Base-by-base conservation (phyloP, 2,888 invertebrate species). In the Selenia dentaria region DNA sequence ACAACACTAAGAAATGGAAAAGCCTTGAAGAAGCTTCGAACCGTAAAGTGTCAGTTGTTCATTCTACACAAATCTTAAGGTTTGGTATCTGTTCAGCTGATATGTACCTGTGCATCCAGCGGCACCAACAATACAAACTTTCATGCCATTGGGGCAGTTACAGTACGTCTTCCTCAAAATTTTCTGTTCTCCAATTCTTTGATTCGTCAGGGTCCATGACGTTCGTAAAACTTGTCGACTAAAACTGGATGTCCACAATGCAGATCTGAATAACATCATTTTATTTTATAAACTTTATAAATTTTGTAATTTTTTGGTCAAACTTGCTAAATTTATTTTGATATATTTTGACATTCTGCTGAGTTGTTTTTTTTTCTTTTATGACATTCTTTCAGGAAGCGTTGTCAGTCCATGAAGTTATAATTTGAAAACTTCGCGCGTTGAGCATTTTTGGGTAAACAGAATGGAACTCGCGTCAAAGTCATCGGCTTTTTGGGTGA, bases 81-180 rank as follows among this genome's bases (percentile, higher is more conserved):
- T n/a, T n/a, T n/a, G n/a, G n/a, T n/a, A n/a, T n/a, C n/a, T n/a
- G n/a, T n/a, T n/a, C n/a, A n/a, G n/a, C n/a, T n/a, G n/a, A n/a
- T n/a, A n/a, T 6, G 6, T 64, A 91, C 92, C 92, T 56, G 91
- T 92, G 46, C 77, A 74, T 24, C 92, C 92, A 25, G 82, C 86
- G 6, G 92, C 92, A 1, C 92, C 92, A 42, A 92, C 83, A 25
- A 93, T 79, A 4, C 92, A 89, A 6, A 92, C 83, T 65, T 93
- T 93, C 88, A 92, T 82, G 0, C 86, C 89, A 24, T 54, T 35
- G n/a, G 84, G 75, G 38, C 77, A 74, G 1, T 75, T 76, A 47
- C 79, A 74, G 48, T 83, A 80, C 1, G 22, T 18, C 6, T 41
- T 43, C 22, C 25, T 46, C 25, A 40, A 10, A 8, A 9, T 10